Evolutionary conservation across 1,140 invertebrate genomes (phyloP).

Genomic region (Muscidifurax raptorellus): DNA sequence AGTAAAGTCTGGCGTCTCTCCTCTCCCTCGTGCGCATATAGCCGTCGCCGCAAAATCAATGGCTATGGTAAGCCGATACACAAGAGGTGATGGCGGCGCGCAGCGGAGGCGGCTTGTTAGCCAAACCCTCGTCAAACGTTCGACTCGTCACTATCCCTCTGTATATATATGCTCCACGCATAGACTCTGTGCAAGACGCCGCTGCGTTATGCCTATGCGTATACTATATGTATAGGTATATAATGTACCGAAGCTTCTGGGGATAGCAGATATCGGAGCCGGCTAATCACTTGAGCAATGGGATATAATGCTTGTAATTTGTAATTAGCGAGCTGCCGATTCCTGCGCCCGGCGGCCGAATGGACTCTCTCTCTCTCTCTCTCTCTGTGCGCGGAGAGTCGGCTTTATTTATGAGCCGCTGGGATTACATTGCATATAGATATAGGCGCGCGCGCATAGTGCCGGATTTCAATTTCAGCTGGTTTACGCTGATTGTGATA

Average conservation of each 20-base stretch:
- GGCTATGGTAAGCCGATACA: slow-evolving; percentile 52
- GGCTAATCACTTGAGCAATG: slow-evolving; percentile 54
- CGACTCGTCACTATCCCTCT: slow-evolving; percentile 58
- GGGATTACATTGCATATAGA: slow-evolving; percentile 1
- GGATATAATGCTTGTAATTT: slow-evolving; percentile 48
- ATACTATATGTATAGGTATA: neutral
- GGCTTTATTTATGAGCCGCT: slow-evolving; percentile 4
- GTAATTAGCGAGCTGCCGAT: slow-evolving; percentile 38
- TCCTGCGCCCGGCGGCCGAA: neutral
- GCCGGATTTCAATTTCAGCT: slow-evolving; percentile 34
- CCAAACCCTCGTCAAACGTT: slow-evolving; percentile 57
- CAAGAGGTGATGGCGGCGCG: neutral
- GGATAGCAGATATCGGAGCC: neutral
- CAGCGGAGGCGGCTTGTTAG: neutral
- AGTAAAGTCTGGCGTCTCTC: slow-evolving; percentile 31
- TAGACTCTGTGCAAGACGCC: neutral
- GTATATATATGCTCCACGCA: neutral
- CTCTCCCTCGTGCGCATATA: neutral
- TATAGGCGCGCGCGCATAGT: slow-evolving; percentile 26
- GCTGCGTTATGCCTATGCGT: neutral
- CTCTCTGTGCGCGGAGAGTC: no score
- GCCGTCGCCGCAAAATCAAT: slow-evolving; percentile 40
- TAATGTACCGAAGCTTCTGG: slow-evolving; percentile 15
- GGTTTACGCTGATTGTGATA: neutral
- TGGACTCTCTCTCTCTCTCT: slow-evolving; percentile 6